phyloP scores from a whole-genome alignment of 1,140 invertebrate genomes.

The Aleiodes sp. region DNA sequence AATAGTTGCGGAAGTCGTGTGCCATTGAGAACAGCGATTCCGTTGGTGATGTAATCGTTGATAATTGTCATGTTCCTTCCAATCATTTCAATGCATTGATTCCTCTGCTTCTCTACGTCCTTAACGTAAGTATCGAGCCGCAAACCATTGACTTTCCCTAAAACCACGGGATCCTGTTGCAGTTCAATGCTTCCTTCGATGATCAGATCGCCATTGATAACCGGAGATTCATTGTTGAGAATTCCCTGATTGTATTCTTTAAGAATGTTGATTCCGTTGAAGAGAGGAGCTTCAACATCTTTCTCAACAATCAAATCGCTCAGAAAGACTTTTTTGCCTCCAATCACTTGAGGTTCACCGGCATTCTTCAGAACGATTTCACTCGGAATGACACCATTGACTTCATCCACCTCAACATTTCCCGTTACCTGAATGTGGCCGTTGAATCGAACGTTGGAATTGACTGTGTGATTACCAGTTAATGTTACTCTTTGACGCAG shows the following conservation, averaged over 20 bases:
- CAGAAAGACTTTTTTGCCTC: conserved; percentile 45
- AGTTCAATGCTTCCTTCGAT: conserved; percentile 39
- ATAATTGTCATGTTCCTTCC: too few relatives aligned
- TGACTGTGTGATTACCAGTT: conserved; percentile 42
- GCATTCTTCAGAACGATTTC: conserved; percentile 43
- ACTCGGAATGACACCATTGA: conserved; percentile 44
- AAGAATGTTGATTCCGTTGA: neutral
- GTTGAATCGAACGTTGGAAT: conserved; percentile 45
- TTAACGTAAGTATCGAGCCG: neutral
- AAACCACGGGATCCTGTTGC: conserved; percentile 25
- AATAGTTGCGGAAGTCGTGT: conserved; percentile 35
- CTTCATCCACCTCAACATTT: conserved; percentile 31
- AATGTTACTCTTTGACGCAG: conserved; percentile 44
- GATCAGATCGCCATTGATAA: conserved; percentile 48
- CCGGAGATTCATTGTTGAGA: conserved; percentile 41
- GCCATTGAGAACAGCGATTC: too few relatives aligned
- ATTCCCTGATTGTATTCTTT: conserved; percentile 38
- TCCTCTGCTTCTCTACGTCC: neutral
- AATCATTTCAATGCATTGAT: neutral
- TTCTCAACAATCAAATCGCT: neutral
- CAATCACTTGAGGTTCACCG: conserved; percentile 41
- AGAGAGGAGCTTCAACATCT: neutral
- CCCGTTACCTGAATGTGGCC: conserved; percentile 39
- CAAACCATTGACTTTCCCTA: conserved; percentile 33
- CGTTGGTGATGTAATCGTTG: neutral